A percentile compares a stretch with the other conserved stretches of the same genome.
These are phyloP conservation scores for Castor canadensis DNA, from an alignment of 2,113 vertebrate genomes.

Conservation along the genomic window DNA sequence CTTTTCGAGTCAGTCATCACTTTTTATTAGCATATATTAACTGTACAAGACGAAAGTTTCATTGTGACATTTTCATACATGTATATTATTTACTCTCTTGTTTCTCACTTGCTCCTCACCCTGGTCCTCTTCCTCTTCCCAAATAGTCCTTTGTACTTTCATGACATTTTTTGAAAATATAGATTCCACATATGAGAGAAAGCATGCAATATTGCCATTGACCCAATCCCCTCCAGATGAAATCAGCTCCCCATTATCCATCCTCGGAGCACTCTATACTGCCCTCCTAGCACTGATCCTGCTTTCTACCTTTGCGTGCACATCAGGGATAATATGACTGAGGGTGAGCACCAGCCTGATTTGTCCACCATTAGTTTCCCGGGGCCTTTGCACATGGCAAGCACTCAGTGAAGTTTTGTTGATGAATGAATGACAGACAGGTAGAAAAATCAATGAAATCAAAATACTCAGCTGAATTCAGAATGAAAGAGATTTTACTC, in stretches of 20 bases:
- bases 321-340: background rate
- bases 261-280: background rate
- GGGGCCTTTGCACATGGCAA: background rate
- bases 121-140: too few relatives aligned
- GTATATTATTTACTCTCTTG: too few relatives aligned
- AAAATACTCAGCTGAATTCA: background rate
- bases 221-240: background rate
- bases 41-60: too few relatives aligned
- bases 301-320: background rate
- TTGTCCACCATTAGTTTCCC: background rate
- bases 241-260: background rate
- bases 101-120: too few relatives aligned
- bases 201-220: background rate
- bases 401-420: background rate
- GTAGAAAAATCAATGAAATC: constrained; percentile 24
- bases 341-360: background rate
- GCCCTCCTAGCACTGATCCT: background rate
- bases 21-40: too few relatives aligned
- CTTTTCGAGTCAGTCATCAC: background rate
- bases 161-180: too few relatives aligned
- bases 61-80: too few relatives aligned
- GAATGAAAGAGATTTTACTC: background rate
- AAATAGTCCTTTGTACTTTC: too few relatives aligned
- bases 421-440: background rate
- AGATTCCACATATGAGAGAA: too few relatives aligned